Conservation (phyloP, 2,113 vertebrate species). For the Eretmodus cyanostictus region DNA sequence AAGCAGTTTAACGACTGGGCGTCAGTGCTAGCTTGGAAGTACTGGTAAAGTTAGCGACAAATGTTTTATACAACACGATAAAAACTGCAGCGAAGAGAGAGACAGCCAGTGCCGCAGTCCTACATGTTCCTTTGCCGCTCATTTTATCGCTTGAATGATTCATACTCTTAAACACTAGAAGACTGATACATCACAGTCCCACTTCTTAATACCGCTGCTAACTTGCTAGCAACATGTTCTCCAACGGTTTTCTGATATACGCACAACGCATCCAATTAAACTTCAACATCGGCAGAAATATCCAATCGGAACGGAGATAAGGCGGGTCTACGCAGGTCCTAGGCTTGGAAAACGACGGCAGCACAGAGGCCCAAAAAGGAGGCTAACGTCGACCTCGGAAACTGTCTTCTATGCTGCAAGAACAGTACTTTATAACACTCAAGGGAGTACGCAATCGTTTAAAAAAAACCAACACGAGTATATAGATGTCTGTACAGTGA, state of each 20-base stretch:
- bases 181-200: background rate
- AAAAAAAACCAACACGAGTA: background rate
- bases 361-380: conserved; percentile 89
- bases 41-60: background rate
- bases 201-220: background rate
- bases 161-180: rapidly evolving
- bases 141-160: rapidly evolving
- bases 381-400: conserved; percentile 53
- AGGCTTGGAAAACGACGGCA: conserved; percentile 79
- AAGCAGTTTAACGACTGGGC: background rate
- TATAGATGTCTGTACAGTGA: background rate
- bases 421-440: background rate
- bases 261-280: conserved; percentile 34
- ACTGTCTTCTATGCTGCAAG: background rate
- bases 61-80: background rate
- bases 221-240: conserved; percentile 27
- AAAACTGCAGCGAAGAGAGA: background rate
- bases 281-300: background rate
- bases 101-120: background rate
- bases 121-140: rapidly evolving
- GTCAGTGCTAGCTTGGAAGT: background rate
- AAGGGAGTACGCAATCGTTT: background rate
- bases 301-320: conserved; percentile 18
- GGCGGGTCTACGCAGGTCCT: conserved; percentile 3
- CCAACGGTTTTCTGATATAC: conserved; percentile 6